phyloP scores from a whole-genome alignment of 2,113 vertebrate genomes.

The Apeltes quadracus region DNA sequence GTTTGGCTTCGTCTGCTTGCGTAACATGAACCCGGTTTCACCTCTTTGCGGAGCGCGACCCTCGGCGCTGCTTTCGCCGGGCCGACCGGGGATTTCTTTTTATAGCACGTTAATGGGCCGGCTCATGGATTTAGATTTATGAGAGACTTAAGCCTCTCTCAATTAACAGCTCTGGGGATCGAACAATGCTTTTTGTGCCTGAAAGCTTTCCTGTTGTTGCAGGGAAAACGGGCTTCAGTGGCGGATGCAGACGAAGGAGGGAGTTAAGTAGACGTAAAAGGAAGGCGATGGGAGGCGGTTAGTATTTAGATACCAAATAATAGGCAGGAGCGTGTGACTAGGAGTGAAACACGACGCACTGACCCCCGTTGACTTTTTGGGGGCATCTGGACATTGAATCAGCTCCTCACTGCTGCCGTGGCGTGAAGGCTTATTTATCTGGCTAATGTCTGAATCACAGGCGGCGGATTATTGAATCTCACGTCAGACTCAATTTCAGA shows the following conservation, averaged over 20 bases:
- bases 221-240: conserved; percentile 27
- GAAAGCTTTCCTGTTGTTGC: conserved; percentile 51
- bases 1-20: not conserved
- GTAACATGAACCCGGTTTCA: conserved; percentile 15
- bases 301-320: conserved; percentile 30
- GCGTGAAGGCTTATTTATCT: conserved; percentile 56
- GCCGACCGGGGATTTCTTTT: conserved; percentile 31
- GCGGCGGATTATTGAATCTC: conserved; percentile 58
- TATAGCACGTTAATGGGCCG: conserved; percentile 37
- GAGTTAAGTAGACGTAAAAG: conserved; percentile 29
- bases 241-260: conserved; percentile 48
- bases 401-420: conserved; percentile 38
- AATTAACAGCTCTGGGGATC: conserved; percentile 44
- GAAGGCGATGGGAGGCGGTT: conserved; percentile 5
- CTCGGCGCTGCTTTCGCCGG: conserved; percentile 4
- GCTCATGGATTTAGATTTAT: conserved; percentile 51
- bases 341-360: conserved; percentile 19
- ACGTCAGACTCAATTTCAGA: conserved; percentile 28
- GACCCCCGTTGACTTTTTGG: conserved; percentile 25
- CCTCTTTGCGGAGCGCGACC: conserved; percentile 1
- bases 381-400: conserved; percentile 62
- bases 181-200: conserved; percentile 52
- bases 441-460: conserved; percentile 65
- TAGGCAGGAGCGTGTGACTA: not conserved
- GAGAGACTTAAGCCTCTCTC: conserved; percentile 16